These are phyloP conservation scores for Cerastis leucographa DNA, from an alignment of 2,888 invertebrate species.

Conservation along the genomic window DNA sequence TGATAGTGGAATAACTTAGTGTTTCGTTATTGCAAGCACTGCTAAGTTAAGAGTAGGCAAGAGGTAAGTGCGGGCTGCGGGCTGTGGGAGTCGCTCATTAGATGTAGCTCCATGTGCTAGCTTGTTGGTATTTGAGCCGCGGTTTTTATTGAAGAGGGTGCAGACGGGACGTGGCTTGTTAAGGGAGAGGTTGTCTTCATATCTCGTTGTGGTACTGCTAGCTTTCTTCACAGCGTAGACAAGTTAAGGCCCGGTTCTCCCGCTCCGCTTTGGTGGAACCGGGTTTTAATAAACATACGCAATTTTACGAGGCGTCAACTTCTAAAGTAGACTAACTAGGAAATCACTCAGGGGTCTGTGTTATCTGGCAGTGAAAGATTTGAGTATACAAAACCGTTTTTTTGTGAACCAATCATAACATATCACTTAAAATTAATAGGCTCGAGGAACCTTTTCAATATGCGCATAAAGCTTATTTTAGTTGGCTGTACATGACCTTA, in stretches of 20 bases:
- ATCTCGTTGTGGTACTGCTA: neutral
- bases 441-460: conserved; percentile 32
- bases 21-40: conserved; percentile 85
- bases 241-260: neutral
- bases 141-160: conserved; percentile 31
- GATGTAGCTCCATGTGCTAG: conserved; percentile 70
- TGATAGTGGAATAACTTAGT: conserved; percentile 70
- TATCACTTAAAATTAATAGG: neutral
- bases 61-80: conserved; percentile 80
- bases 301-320: neutral
- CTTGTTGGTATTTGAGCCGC: conserved; percentile 51
- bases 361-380: neutral
- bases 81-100: conserved; percentile 60
- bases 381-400: neutral
- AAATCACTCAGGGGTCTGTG: neutral
- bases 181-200: neutral
- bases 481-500: conserved; percentile 22
- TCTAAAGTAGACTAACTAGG: neutral
- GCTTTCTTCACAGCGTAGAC: neutral
- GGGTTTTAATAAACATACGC: neutral
- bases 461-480: conserved; percentile 33
- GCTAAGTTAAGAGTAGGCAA: conserved; percentile 86
- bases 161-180: conserved; percentile 6
- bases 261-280: neutral
- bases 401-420: conserved; percentile 1